Conservation (phyloP, 1,140 invertebrate genomes). For the Argopecten irradians region DNA sequence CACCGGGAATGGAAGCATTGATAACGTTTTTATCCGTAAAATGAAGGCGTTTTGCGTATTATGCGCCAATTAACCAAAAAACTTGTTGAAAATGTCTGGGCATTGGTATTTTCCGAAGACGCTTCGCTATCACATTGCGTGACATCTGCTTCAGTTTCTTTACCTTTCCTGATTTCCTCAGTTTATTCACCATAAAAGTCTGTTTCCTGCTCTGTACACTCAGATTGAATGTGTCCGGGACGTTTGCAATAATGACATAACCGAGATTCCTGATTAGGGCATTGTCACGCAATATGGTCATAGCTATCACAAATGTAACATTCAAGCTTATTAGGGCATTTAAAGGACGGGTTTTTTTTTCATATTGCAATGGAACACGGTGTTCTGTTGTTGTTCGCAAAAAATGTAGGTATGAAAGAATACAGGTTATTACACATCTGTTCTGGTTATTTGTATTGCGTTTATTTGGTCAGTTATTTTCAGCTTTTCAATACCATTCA, state of each 20-base stretch:
- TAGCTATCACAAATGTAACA: too few species aligned
- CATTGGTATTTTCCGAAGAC: background rate
- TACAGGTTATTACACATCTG: background rate
- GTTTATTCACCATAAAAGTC: background rate
- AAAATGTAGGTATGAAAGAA: conserved; percentile 27
- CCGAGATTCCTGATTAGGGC: background rate
- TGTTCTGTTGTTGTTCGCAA: conserved; percentile 43
- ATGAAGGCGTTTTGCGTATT: background rate
- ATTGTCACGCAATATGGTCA: too few species aligned
- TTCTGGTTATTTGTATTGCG: background rate
- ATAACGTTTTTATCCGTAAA: background rate
- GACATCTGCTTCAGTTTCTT: background rate
- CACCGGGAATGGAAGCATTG: background rate
- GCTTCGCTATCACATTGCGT: background rate
- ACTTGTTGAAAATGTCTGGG: too few species aligned
- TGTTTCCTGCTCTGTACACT: too few species aligned
- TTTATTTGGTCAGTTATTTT: background rate
- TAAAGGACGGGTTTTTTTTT: too few species aligned
- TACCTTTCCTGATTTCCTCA: conserved; percentile 24
- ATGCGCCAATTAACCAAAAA: background rate
- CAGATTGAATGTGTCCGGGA: background rate
- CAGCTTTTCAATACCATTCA: background rate
- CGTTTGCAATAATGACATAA: background rate
- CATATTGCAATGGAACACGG: conserved; percentile 35
- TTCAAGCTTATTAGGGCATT: too few species aligned